Base-by-base conservation (phyloP, 2,797 vertebrate species). In the Bucorvus abyssinicus region DNA sequence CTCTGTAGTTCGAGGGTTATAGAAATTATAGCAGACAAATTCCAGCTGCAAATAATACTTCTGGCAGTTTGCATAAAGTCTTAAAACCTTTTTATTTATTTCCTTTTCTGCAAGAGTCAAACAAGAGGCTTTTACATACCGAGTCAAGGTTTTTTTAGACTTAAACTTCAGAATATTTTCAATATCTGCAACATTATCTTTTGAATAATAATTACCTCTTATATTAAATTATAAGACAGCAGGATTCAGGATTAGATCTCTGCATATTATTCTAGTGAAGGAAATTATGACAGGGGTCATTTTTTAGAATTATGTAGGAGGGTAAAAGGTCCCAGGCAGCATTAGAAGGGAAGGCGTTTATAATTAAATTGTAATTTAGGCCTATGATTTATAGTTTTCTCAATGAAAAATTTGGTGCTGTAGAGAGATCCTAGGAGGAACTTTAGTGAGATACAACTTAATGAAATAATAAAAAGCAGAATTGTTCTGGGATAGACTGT, bases 291-390 rank as follows among this genome's bases (percentile, higher is more conserved):
- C 97, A 98, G 98, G 98, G 98, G 98, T 98, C 98, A 98, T 99
- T 98, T 98, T 99, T 99, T 99, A 98, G 99, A 99, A 99, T 99
- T 99, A 99, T 99, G 99, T 98, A 98, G 98, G 98, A 98, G 98
- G 98, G 98, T 98, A 98, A 98, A 98, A 98, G 98, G 98, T 99
- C 99, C 98, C 98, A 98, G 98, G 98, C 98, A 99, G 99, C 98
- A 99, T 99, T 99, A 98, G 98, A 98, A 98, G 98, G 98, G 98
- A 98, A 99, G 98, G 98, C 98, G 98, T 98, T 98, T 98, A 98
- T 99, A 99, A 99, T 99, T 99, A 99, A 99, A 99, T 99, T 99
- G 99, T 99, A 99, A 99, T 99, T 99, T 99, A 98, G 98, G 98
- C 98, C 98, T 96, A 98, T 98, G 98, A 99, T 99, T 98, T 98